A percentile compares a stretch with the other conserved stretches of the same genome.
Evolutionary conservation across 2,113 vertebrate genomes (phyloP).

Genomic region (Brachypodius melanocephalos): DNA sequence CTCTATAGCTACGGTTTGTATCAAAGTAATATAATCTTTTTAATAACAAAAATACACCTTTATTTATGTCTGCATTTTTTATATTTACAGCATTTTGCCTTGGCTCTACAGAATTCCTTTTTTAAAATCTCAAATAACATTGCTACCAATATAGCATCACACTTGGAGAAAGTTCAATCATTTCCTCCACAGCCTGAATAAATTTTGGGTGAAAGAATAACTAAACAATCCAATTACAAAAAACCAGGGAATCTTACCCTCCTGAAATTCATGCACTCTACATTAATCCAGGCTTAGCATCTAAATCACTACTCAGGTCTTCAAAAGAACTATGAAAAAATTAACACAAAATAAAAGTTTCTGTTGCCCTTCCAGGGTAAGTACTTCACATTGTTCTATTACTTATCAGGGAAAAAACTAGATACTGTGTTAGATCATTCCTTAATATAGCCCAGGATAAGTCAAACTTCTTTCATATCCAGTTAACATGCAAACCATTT

Average conservation of each 20-base stretch:
- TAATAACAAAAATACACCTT: not conserved
- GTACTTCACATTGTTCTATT: not conserved
- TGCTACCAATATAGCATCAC: not conserved
- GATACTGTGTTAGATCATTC: not conserved
- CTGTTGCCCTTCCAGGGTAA: not conserved
- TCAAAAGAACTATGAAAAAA: not conserved
- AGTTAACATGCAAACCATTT: slow-evolving; percentile 39
- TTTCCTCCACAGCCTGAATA: not conserved
- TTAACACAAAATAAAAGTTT: not conserved
- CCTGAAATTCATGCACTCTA: not conserved
- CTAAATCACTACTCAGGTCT: not conserved
- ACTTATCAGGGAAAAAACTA: not conserved
- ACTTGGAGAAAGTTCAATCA: not conserved
- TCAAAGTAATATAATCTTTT: not conserved
- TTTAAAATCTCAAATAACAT: not conserved
- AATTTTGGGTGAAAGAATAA: not conserved
- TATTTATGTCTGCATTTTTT: not conserved
- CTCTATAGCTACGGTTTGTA: not conserved
- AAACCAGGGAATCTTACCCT: not conserved
- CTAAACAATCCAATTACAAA: not conserved
- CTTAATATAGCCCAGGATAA: slow-evolving; percentile 44
- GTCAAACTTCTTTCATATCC: slow-evolving; percentile 25
- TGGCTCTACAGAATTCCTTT: not conserved
- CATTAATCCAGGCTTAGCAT: not conserved
- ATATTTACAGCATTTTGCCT: not conserved